phyloP scores from a whole-genome alignment of 2,888 invertebrate genomes.

The Cylindroiulus punctatus region DNA sequence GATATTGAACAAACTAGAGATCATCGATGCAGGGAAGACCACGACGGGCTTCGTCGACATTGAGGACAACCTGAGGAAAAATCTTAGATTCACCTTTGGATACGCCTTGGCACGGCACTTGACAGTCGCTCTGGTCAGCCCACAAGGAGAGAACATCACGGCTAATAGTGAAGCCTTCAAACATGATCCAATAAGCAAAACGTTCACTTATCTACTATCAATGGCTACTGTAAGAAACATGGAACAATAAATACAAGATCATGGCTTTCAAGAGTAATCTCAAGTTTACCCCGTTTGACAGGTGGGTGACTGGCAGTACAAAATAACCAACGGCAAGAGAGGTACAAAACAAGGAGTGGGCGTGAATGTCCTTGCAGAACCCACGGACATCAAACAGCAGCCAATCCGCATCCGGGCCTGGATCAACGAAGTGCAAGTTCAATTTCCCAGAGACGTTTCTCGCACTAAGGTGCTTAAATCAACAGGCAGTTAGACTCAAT shows the following conservation, averaged over 20 bases:
- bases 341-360: slow-evolving; percentile 56
- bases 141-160: slow-evolving; percentile 18
- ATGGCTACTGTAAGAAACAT: slow-evolving; percentile 37
- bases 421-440: slow-evolving; percentile 59
- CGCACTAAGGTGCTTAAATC: slow-evolving; percentile 54
- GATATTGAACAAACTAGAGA: slow-evolving; percentile 49
- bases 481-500: neutral
- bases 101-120: slow-evolving; percentile 45
- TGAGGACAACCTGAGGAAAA: slow-evolving; percentile 54
- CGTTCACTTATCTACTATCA: slow-evolving; percentile 39
- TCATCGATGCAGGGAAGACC: slow-evolving; percentile 21
- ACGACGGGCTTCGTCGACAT: slow-evolving; percentile 50
- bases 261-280: neutral
- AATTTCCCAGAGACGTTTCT: slow-evolving; percentile 59
- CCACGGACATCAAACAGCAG: slow-evolving; percentile 59
- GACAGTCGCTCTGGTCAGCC: neutral
- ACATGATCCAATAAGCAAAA: slow-evolving; percentile 43
- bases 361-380: slow-evolving; percentile 59
- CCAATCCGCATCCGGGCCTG: slow-evolving; percentile 60
- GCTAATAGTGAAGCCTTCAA: neutral
- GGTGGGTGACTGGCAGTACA: slow-evolving; percentile 58
- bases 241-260: neutral
- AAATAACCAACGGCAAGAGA: slow-evolving; percentile 49
- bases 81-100: slow-evolving; percentile 54
- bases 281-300: neutral